Evolutionary conservation across 2,888 invertebrate species (phyloP).

Genomic region (Drosophila subquinaria): DNA sequence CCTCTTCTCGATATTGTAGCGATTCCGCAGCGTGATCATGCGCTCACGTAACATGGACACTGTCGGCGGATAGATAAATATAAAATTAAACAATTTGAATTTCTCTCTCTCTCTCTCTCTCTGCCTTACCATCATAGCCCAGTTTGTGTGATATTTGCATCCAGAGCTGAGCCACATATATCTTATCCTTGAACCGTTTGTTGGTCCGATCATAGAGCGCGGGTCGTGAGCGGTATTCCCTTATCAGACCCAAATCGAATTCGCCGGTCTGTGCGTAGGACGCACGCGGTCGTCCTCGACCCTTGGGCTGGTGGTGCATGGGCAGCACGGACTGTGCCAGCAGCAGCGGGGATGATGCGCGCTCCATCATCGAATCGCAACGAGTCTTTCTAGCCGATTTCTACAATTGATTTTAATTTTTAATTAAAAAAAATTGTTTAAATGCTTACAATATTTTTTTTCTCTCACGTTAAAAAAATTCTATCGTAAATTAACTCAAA

Average conservation of each 20-base stretch:
- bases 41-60: conserved; percentile 85
- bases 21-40: conserved; percentile 85
- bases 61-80: conserved; percentile 36
- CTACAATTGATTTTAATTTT: conserved; percentile 6
- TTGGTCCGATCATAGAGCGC: conserved; percentile 84
- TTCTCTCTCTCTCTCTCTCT: neutral
- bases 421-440: neutral
- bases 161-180: conserved; percentile 83
- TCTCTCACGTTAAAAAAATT: conserved; percentile 10
- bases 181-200: conserved; percentile 84
- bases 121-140: conserved; percentile 84
- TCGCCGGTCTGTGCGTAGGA: conserved; percentile 84
- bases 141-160: conserved; percentile 84
- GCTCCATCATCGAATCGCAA: conserved; percentile 30
- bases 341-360: conserved; percentile 38
- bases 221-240: conserved; percentile 83
- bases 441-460: neutral
- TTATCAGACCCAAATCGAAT: conserved; percentile 84
- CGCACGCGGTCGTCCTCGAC: conserved; percentile 81
- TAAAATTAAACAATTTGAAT: neutral
- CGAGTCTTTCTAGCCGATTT: neutral
- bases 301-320: conserved; percentile 36
- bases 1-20: conserved; percentile 85
- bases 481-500: conserved; percentile 5
- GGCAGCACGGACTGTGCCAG: conserved; percentile 16